A percentile compares a stretch with the other conserved stretches of the same genome.
Conservation (phyloP, 2,113 vertebrate species). For the Promerops cafer region DNA sequence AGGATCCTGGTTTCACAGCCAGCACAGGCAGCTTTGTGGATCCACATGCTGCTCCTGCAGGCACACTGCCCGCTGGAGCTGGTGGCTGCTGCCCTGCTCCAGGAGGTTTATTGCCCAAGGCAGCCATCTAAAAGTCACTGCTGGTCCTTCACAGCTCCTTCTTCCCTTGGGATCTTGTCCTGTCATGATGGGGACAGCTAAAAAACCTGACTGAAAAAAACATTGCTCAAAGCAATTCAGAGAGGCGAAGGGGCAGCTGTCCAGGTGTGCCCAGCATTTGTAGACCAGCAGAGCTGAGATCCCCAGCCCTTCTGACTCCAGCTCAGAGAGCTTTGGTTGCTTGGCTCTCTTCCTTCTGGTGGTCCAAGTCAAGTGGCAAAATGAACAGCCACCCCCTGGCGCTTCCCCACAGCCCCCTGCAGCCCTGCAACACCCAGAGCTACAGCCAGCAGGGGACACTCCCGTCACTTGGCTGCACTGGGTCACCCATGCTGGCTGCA, state of each 20-base stretch:
- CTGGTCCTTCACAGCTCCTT: not conserved
- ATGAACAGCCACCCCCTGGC: not conserved
- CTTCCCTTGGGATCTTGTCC: not conserved
- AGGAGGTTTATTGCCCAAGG: not conserved
- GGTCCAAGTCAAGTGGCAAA: not conserved
- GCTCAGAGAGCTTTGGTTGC: not conserved
- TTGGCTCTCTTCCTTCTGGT: not conserved
- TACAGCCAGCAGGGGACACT: conserved; percentile 32
- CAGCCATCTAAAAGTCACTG: not conserved
- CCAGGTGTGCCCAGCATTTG: not conserved
- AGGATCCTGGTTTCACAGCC: not conserved
- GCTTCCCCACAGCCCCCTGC: not conserved
- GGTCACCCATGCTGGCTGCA: not conserved
- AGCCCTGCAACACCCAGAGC: not conserved
- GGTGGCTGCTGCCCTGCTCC: not conserved
- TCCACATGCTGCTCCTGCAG: fast-evolving
- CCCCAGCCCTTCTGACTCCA: not conserved
- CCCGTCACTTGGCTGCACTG: not conserved
- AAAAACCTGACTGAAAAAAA: not conserved
- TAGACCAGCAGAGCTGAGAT: not conserved
- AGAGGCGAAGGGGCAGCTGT: not conserved
- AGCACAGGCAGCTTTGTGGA: not conserved
- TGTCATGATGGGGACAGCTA: not conserved
- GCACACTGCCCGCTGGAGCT: not conserved
- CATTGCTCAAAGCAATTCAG: fast-evolving